Base-by-base conservation (phyloP, 2,113 vertebrate genomes). In the Actenoides hombroni region DNA sequence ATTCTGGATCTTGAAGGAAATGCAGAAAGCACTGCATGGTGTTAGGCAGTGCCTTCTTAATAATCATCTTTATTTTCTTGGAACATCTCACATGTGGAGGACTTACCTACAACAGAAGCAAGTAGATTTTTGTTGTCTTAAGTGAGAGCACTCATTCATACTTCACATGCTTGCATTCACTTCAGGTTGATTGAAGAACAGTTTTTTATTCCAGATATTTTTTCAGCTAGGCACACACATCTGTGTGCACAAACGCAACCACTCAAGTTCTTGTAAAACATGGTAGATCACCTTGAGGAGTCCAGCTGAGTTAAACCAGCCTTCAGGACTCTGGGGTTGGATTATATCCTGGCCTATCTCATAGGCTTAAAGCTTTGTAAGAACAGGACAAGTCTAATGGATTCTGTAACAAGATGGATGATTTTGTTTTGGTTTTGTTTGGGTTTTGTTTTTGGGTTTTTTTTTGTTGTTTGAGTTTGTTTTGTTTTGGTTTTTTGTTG, bases 171-270 rank as follows among this genome's bases (percentile, higher is more conserved):
- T 77, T 48, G 35, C 57, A 53, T 85, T 87, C 5, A 39, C 67
- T 90, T 79, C 15, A 13, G 24, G 16, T 48, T 83, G 70, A 31
- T 16, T 46, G 28, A 77, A 69, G 73, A 67, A 31, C 33, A 16
- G 24, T 18, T 76, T 79, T 28, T 57, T 76, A 2, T 73, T 83
- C 49, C 25, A 65, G 13, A 33, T 80, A 16, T 31, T 35, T 85
- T 67, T 68, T 61, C n/a, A 53, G 42, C 2, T 16, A 28, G 23
- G 26, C 8, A 31, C 29, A 24, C 9, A 4, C 0, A 7, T 83
- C 48, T 69, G 6, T 57, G 26, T 0, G 0, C 9, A 13, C 7
- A 8, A 17, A 6, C 0, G 1, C 0, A 0, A 26, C 13, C 37
- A 6, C 23, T 63, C 13, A 73, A 67, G 24, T 29, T 69, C 54